Conservation (phyloP, 2,113 vertebrate genomes). For the Dermatemys mawii region DNA sequence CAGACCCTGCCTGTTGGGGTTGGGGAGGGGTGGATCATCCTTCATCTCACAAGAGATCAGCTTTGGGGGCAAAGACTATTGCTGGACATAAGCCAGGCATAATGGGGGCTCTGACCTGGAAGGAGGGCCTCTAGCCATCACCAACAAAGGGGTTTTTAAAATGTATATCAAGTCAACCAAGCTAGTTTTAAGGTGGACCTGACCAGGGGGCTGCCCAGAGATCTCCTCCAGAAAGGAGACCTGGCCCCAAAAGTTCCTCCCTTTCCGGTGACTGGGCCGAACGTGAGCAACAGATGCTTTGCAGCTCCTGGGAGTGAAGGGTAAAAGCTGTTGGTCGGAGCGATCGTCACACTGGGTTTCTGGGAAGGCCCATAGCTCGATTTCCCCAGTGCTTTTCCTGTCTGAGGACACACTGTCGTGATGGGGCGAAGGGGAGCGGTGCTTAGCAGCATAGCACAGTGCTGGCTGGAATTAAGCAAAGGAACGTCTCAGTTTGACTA, state of each 20-base stretch:
- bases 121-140: not conserved
- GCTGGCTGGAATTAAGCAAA: not conserved
- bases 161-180: too few relatives aligned
- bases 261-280: too few relatives aligned
- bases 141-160: not conserved
- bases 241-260: too few relatives aligned
- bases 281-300: too few relatives aligned
- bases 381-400: not conserved
- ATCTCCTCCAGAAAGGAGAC: too few relatives aligned
- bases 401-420: not conserved
- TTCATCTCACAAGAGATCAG: not conserved
- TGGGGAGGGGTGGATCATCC: not conserved
- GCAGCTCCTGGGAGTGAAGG: not conserved
- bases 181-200: too few relatives aligned
- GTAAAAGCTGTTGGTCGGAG: not conserved
- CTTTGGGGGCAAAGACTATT: not conserved
- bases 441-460: too few relatives aligned
- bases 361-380: not conserved
- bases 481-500: not conserved
- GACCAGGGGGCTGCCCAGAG: too few relatives aligned
- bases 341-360: not conserved
- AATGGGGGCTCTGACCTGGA: not conserved
- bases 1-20: too few relatives aligned
- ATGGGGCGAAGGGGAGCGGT: not conserved
- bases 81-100: not conserved